phyloP scores from a whole-genome alignment of 2,113 vertebrate genomes.

The Poecilia latipinna region DNA sequence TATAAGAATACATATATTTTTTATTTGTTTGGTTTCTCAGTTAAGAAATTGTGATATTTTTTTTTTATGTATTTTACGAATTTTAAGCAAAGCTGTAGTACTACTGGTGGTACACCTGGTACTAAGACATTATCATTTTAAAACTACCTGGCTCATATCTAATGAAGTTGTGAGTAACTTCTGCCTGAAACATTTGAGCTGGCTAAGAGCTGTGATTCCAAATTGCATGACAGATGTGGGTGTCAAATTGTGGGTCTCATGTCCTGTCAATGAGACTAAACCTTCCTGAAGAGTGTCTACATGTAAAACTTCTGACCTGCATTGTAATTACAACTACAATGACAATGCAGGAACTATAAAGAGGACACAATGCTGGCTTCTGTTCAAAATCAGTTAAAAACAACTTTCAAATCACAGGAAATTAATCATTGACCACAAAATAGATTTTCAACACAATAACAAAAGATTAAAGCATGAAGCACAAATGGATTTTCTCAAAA shows the following conservation, averaged over 20 bases:
- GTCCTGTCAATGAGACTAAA: too few relatives aligned
- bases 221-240: too few relatives aligned
- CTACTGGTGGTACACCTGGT: not conserved
- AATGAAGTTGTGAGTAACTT: too few relatives aligned
- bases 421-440: too few relatives aligned
- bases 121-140: not conserved
- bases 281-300: not conserved
- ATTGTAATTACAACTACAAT: not conserved
- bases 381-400: not conserved
- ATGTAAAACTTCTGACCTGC: not conserved
- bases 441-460: not conserved
- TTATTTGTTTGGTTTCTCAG: not conserved
- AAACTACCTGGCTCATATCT: not conserved
- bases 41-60: not conserved
- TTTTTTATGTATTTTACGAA: not conserved
- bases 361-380: not conserved
- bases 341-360: not conserved
- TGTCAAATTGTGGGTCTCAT: too few relatives aligned
- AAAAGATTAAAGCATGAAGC: conserved; percentile 1
- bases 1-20: too few relatives aligned
- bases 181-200: too few relatives aligned
- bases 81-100: not conserved
- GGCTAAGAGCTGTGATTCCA: too few relatives aligned
- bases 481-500: not conserved
- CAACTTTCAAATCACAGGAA: too few relatives aligned